Percentiles rank a stretch among this genome's conserved stretches.
These are phyloP conservation scores for Albula glossodonta DNA, from an alignment of 2,113 vertebrate species.

Conservation along the genomic window DNA sequence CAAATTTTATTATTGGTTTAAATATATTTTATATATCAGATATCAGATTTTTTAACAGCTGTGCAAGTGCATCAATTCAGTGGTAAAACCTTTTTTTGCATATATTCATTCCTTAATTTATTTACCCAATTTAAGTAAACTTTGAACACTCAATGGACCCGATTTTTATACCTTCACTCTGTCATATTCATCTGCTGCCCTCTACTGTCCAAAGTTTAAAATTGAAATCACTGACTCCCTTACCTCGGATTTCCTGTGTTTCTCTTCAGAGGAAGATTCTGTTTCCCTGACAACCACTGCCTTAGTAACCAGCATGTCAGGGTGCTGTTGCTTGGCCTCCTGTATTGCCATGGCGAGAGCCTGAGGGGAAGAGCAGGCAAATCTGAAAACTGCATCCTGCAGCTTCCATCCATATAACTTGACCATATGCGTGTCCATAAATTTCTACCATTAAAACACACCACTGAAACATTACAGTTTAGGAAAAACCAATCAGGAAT, in stretches of 20 bases:
- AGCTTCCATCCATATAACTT: not conserved
- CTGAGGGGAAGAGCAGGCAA: constrained; percentile 56
- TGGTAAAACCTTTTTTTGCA: not conserved
- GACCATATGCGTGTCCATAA: not conserved
- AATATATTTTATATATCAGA: not conserved
- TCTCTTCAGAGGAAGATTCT: constrained; percentile 88
- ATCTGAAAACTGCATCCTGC: not conserved
- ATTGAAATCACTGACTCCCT: constrained; percentile 6
- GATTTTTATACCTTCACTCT: not conserved
- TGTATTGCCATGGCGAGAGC: constrained; percentile 96
- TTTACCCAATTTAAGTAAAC: not conserved
- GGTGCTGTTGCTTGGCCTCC: constrained; percentile 96
- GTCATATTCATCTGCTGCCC: constrained; percentile 21
- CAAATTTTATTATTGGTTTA: not conserved
- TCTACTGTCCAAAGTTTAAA: constrained; percentile 3
- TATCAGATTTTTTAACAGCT: not conserved
- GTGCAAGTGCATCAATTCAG: too few relatives aligned
- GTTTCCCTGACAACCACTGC: constrained; percentile 98
- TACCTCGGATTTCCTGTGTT: constrained; percentile 85
- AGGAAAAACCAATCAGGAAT: constrained; percentile 12
- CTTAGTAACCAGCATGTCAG: constrained; percentile 98
- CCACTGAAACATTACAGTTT: not conserved
- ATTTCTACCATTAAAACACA: not conserved
- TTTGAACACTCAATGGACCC: not conserved
- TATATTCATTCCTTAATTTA: not conserved